phyloP scores from a whole-genome alignment of 1,140 invertebrate species.

The Wiebesia pumilae region DNA sequence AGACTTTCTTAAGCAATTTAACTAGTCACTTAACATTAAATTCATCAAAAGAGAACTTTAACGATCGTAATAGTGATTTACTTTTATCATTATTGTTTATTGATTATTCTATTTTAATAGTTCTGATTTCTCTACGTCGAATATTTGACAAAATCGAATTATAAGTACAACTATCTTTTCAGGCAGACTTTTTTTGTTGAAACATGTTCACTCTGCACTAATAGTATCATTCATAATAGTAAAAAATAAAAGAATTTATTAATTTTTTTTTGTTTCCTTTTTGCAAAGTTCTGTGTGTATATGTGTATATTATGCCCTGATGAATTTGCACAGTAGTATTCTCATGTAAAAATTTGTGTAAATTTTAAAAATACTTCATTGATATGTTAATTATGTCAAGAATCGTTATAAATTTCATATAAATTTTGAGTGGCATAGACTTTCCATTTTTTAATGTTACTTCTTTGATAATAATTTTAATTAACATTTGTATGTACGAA shows the following conservation, averaged over 20 bases:
- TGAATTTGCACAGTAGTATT: background rate
- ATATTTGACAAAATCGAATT: conserved; percentile 33
- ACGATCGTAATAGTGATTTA: conserved; percentile 17
- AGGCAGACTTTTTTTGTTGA: background rate
- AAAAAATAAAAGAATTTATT: background rate
- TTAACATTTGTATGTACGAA: conserved; percentile 41
- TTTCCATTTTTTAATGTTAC: conserved; percentile 57
- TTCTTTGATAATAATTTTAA: conserved; percentile 30
- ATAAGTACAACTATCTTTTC: conserved; percentile 27
- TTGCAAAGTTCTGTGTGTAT: background rate
- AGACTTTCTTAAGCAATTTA: background rate
- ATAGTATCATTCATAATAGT: conserved; percentile 6
- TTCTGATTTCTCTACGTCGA: background rate
- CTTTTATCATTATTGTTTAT: conserved; percentile 8
- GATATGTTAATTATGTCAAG: conserved; percentile 52
- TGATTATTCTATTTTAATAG: background rate
- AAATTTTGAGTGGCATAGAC: conserved; percentile 15
- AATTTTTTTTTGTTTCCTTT: conserved; percentile 2
- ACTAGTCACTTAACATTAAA: conserved; percentile 20
- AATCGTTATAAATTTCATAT: conserved; percentile 38
- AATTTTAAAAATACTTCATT: conserved; percentile 28
- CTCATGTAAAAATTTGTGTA: background rate
- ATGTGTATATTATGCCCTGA: background rate
- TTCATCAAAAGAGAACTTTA: conserved; percentile 21
- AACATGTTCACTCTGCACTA: conserved; percentile 29